phyloP scores from a whole-genome alignment of 2,113 vertebrate genomes.

The Lasiurus borealis region DNA sequence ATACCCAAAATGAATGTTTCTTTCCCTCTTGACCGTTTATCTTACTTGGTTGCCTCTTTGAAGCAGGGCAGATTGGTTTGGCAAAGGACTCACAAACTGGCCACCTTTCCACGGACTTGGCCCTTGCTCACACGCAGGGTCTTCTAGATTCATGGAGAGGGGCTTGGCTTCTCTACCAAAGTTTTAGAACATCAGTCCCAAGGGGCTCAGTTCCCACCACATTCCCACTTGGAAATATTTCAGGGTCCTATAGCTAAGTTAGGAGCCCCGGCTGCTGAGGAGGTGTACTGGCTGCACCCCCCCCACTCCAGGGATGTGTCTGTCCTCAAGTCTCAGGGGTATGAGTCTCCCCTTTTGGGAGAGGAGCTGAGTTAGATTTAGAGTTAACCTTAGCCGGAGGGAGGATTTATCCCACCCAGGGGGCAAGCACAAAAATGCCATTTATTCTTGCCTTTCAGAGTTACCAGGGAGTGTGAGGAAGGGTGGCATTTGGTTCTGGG shows the following conservation, averaged over 20 bases:
- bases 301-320: background rate
- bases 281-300: background rate
- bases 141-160: background rate
- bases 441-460: background rate
- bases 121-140: background rate
- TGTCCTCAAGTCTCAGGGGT: background rate
- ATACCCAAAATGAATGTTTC: background rate
- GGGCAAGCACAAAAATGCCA: background rate
- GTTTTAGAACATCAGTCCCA: fast-evolving
- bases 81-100: background rate
- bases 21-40: background rate
- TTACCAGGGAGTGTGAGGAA: background rate
- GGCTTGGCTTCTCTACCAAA: no score
- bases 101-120: background rate
- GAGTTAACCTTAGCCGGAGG: background rate
- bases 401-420: background rate
- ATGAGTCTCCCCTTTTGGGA: background rate
- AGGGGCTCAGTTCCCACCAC: background rate
- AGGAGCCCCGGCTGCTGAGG: fast-evolving
- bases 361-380: background rate
- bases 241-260: background rate
- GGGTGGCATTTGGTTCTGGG: fast-evolving
- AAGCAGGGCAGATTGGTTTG: background rate
- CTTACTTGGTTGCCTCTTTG: background rate
- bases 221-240: background rate